These are phyloP conservation scores for Lordiphosa stackelbergi DNA, from an alignment of 1,140 invertebrate species.

Conservation along the genomic window DNA sequence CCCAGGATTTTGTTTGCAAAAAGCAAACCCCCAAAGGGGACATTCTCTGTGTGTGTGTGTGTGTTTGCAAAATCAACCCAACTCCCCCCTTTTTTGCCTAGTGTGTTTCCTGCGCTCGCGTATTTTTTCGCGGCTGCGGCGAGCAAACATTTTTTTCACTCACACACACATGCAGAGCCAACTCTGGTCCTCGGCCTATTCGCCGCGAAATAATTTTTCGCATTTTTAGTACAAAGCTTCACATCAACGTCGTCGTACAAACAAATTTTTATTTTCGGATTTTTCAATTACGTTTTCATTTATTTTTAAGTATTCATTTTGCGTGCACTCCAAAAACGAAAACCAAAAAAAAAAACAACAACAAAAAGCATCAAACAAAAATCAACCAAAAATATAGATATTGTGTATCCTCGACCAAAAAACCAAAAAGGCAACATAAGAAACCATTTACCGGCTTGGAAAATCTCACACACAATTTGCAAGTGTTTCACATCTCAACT, in stretches of 20 bases:
- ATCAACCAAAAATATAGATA: conserved; percentile 29
- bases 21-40: conserved; percentile 25
- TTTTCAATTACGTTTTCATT: conserved; percentile 76
- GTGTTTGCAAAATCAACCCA: conserved; percentile 19
- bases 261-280: conserved; percentile 77
- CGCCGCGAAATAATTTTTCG: conserved; percentile 77
- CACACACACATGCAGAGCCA: conserved; percentile 30
- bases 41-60: conserved; percentile 30
- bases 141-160: conserved; percentile 55
- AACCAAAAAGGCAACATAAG: conserved; percentile 7
- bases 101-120: conserved; percentile 46
- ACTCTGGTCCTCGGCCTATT: conserved; percentile 73
- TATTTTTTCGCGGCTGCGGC: conserved; percentile 73
- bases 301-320: conserved; percentile 76
- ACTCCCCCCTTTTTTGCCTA: conserved; percentile 26
- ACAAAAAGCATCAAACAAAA: conserved; percentile 43
- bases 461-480: conserved; percentile 27
- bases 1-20: conserved; percentile 65
- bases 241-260: conserved; percentile 77
- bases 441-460: conserved; percentile 46
- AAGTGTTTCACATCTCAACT: conserved; percentile 56
- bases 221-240: conserved; percentile 77
- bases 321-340: conserved; percentile 67
- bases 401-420: not conserved
- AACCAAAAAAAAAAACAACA: conserved; percentile 28